These are phyloP conservation scores for Anseranas semipalmata DNA, from an alignment of 2,113 vertebrate species.

Conservation along the genomic window DNA sequence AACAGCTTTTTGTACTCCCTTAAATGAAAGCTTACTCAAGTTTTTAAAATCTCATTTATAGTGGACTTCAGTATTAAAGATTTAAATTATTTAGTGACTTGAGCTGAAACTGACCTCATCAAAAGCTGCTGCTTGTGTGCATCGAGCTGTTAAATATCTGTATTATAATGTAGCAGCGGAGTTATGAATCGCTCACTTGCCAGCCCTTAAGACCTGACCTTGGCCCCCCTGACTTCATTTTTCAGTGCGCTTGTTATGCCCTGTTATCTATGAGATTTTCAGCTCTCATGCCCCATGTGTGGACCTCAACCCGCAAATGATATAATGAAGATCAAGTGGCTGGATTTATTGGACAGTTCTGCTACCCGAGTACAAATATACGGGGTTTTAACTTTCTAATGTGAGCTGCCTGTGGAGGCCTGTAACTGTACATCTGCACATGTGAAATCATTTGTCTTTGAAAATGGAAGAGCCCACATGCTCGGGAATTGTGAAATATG, in stretches of 20 bases:
- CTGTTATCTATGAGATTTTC: not conserved
- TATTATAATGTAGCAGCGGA: not conserved
- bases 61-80: slow-evolving; percentile 14
- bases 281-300: not conserved
- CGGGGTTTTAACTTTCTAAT: not conserved
- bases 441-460: not conserved
- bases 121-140: slow-evolving; percentile 16
- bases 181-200: not conserved
- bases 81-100: slow-evolving; percentile 37
- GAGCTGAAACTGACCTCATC: not conserved
- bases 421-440: rapidly evolving
- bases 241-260: not conserved
- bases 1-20: not conserved
- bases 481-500: not conserved
- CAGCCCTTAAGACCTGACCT: not conserved
- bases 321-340: not conserved
- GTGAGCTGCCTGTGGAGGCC: not conserved
- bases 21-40: slow-evolving; percentile 9
- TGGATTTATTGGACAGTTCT: not conserved
- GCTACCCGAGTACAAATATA: not conserved
- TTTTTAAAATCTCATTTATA: slow-evolving; percentile 30
- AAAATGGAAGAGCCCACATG: rapidly evolving
- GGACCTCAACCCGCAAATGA: not conserved
- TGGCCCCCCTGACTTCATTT: not conserved
- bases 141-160: slow-evolving; percentile 20